Conservation (phyloP, 1,140 invertebrate genomes). For the Pseudomyrmex flavicornis region DNA sequence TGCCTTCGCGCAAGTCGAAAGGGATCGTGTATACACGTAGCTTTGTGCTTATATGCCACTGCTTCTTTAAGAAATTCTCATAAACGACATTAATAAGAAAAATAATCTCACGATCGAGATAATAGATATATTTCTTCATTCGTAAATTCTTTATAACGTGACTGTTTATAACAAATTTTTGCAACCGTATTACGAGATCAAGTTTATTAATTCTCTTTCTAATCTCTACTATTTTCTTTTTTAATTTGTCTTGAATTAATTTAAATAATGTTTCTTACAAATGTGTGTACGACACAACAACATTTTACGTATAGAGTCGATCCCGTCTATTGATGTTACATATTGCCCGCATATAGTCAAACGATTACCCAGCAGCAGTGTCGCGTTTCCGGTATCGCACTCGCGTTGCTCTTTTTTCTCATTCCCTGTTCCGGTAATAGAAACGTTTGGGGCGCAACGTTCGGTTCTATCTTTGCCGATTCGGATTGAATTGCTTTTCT, state of each 20-base stretch:
- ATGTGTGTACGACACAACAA: too few relatives aligned
- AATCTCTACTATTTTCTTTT: not conserved
- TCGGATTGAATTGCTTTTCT: constrained; percentile 78
- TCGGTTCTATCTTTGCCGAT: constrained; percentile 75
- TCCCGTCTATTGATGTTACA: constrained; percentile 32
- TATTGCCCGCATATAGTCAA: constrained; percentile 65
- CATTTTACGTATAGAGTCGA: not conserved
- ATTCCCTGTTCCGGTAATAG: constrained; percentile 75
- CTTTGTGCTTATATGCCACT: not conserved
- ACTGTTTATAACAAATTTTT: not conserved
- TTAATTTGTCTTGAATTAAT: not conserved
- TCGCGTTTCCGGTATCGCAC: constrained; percentile 58
- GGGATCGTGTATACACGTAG: not conserved
- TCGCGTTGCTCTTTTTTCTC: constrained; percentile 69
- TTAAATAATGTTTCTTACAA: not conserved
- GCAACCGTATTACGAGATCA: not conserved
- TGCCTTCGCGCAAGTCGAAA: constrained; percentile 8
- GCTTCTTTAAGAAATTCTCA: not conserved
- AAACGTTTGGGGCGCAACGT: constrained; percentile 76
- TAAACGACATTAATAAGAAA: not conserved
- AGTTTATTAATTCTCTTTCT: not conserved
- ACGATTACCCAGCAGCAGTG: constrained; percentile 71
- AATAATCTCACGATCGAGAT: too few relatives aligned
- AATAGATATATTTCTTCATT: too few relatives aligned
- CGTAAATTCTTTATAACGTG: not conserved